These are phyloP conservation scores for Cercocebus atys DNA, from an alignment of 2,113 vertebrate genomes.

Conservation along the genomic window DNA sequence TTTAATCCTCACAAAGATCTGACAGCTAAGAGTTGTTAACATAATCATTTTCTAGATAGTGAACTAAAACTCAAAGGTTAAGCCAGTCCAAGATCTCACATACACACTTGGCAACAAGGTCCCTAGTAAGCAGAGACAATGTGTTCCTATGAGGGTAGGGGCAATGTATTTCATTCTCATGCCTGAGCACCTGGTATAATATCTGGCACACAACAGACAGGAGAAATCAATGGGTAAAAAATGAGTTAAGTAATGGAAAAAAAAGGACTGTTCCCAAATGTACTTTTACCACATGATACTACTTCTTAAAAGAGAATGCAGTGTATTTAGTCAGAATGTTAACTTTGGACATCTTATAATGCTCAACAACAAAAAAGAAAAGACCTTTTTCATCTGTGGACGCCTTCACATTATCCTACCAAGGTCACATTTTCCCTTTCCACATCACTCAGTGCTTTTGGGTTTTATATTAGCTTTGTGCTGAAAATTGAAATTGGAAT, in stretches of 20 bases:
- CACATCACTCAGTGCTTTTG: slow-evolving; percentile 68
- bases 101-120: neutral
- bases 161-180: neutral
- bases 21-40: neutral
- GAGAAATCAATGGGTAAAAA: neutral
- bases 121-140: neutral
- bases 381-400: neutral
- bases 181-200: neutral
- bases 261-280: neutral
- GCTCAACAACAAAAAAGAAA: neutral
- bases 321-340: slow-evolving; percentile 9
- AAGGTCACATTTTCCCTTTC: slow-evolving; percentile 66
- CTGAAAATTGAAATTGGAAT: slow-evolving; percentile 76
- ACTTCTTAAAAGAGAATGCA: slow-evolving; percentile 38
- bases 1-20: neutral
- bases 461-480: slow-evolving; percentile 74
- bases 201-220: neutral
- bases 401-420: neutral
- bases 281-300: slow-evolving; percentile 9
- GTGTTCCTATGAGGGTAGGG: neutral
- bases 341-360: neutral
- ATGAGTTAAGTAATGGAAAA: neutral
- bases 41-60: neutral
- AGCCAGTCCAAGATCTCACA: neutral
- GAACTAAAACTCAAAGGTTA: neutral